phyloP scores from a whole-genome alignment of 2,888 invertebrate genomes.

The Agrenia bidenticulata region DNA sequence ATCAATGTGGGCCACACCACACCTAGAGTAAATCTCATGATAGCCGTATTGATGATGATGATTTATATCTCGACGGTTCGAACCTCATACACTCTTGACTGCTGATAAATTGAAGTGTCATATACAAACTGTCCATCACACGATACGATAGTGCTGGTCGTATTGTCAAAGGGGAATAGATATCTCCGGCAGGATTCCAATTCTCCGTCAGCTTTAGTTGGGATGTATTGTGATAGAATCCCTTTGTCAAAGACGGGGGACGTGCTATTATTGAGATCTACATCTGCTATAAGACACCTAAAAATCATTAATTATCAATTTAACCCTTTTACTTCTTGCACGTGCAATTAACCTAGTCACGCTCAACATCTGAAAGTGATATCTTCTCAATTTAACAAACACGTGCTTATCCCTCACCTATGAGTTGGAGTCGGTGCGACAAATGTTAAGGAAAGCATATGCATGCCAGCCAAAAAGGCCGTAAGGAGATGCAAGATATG shows the following conservation, averaged over 20 bases:
- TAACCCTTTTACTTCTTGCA: too few relatives aligned
- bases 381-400: too few relatives aligned
- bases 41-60: constrained; percentile 10
- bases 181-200: constrained; percentile 65
- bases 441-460: constrained; percentile 48
- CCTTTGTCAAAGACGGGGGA: constrained; percentile 26
- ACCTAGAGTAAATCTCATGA: neutral
- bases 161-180: constrained; percentile 17
- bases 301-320: neutral
- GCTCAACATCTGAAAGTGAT: too few relatives aligned
- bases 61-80: constrained; percentile 5
- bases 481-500: constrained; percentile 42
- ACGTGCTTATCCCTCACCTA: constrained; percentile 27
- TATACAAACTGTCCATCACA: constrained; percentile 39
- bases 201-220: constrained; percentile 62
- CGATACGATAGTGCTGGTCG: constrained; percentile 3
- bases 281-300: constrained; percentile 42
- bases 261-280: constrained; percentile 23
- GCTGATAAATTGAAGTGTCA: constrained; percentile 33
- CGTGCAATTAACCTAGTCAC: too few relatives aligned
- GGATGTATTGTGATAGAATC: constrained; percentile 60
- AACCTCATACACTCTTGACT: constrained; percentile 45
- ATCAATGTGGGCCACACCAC: constrained; percentile 11
- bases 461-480: constrained; percentile 51
- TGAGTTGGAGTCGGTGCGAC: constrained; percentile 48